These are phyloP conservation scores for Mandrillus leucophaeus DNA, from an alignment of 2,113 vertebrate species.

Conservation along the genomic window DNA sequence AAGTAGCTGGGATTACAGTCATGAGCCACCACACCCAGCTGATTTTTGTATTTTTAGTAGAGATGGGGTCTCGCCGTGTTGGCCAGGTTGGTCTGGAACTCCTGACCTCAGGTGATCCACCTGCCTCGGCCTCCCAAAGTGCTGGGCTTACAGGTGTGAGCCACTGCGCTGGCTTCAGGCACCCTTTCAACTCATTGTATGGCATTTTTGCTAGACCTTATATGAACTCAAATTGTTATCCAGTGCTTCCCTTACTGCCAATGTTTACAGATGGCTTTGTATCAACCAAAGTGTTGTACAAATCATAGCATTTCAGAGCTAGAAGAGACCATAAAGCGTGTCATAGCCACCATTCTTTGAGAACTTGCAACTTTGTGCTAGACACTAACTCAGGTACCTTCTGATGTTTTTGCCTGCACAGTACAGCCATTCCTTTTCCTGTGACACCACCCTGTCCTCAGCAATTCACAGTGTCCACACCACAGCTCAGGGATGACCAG, in stretches of 20 bases:
- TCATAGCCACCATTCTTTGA: not conserved
- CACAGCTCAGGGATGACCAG: not conserved
- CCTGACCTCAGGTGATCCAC: too few relatives aligned
- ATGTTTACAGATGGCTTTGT: not conserved
- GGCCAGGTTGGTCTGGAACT: too few relatives aligned
- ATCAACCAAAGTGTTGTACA: not conserved
- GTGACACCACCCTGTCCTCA: not conserved
- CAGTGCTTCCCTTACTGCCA: not conserved
- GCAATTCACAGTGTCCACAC: not conserved
- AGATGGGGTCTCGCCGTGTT: too few relatives aligned
- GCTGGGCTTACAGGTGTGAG: too few relatives aligned
- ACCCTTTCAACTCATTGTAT: not conserved
- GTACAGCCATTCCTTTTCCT: not conserved
- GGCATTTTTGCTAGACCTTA: not conserved
- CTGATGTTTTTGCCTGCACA: not conserved
- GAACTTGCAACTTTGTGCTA: not conserved
- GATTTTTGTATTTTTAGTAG: too few relatives aligned
- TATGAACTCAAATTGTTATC: not conserved
- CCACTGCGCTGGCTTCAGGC: too few relatives aligned
- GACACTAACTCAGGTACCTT: not conserved
- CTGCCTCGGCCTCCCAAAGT: too few relatives aligned
- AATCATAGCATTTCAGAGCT: slow-evolving; percentile 1
- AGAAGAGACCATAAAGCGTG: not conserved
- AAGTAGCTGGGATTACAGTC: too few relatives aligned
- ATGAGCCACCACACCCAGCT: too few relatives aligned